Evolutionary conservation across 2,888 invertebrate species (phyloP).

Genomic region (Agrypnus murinus): DNA sequence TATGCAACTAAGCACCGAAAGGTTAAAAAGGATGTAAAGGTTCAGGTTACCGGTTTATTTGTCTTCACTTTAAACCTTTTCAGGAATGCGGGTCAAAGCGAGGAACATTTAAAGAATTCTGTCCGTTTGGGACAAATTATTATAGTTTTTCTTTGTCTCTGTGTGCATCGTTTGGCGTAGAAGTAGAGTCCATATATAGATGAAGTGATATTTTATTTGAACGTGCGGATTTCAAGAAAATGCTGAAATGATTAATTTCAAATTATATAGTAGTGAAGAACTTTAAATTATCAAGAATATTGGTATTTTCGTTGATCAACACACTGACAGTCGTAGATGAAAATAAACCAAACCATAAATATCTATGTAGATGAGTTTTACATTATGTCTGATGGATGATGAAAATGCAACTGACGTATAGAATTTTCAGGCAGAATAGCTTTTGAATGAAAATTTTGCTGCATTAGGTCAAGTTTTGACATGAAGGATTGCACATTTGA

Average conservation of each 20-base stretch:
- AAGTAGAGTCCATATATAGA: too few species aligned
- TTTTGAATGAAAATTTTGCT: constrained; percentile 38
- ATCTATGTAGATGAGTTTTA: constrained; percentile 31
- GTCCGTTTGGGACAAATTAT: constrained; percentile 17
- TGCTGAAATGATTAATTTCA: too few species aligned
- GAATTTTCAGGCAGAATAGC: constrained; percentile 1
- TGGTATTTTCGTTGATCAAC: neutral
- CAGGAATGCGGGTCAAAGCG: neutral
- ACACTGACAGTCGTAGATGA: constrained; percentile 18
- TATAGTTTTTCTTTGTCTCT: constrained; percentile 28
- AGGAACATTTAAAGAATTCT: constrained; percentile 28
- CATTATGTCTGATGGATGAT: constrained; percentile 26
- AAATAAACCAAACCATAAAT: constrained; percentile 25
- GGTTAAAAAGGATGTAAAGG: constrained; percentile 29
- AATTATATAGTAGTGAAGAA: too few species aligned
- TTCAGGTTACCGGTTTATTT: constrained; percentile 34
- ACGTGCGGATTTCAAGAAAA: too few species aligned
- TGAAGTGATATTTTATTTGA: too few species aligned
- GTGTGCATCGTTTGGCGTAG: constrained; percentile 16
- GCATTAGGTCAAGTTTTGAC: constrained; percentile 32
- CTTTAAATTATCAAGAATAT: too few species aligned
- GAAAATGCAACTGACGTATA: constrained; percentile 37
- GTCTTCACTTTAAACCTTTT: constrained; percentile 20
- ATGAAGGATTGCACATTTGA: constrained; percentile 37
- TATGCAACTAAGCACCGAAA: constrained; percentile 35